These are phyloP conservation scores for Aphelocoma coerulescens DNA, from an alignment of 2,113 vertebrate species.

Conservation along the genomic window DNA sequence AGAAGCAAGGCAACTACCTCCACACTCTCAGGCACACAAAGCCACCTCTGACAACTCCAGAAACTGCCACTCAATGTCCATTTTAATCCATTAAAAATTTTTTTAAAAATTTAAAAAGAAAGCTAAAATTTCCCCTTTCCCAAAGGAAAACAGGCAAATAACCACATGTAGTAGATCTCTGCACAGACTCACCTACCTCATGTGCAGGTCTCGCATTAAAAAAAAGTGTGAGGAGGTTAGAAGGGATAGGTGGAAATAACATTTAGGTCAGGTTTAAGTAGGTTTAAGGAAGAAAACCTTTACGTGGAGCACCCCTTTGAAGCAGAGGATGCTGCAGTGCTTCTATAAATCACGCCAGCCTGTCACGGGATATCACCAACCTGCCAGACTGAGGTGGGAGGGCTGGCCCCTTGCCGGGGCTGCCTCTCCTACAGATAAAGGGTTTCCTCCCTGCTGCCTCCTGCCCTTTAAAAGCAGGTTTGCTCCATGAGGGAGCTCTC, in stretches of 20 bases:
- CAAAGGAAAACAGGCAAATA: background rate
- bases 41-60: background rate
- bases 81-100: background rate
- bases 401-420: background rate
- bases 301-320: background rate
- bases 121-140: background rate
- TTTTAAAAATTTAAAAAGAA: too few species aligned
- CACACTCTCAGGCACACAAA: background rate
- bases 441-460: background rate
- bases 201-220: background rate
- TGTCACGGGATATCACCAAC: background rate
- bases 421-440: background rate
- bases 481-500: background rate
- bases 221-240: background rate
- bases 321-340: background rate
- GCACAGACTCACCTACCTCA: background rate
- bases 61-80: background rate
- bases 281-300: background rate
- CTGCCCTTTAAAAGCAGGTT: constrained; percentile 1
- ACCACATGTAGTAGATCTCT: background rate
- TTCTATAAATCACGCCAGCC: background rate
- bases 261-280: background rate
- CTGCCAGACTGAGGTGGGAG: background rate
- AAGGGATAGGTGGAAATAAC: background rate
- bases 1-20: background rate